Conservation (phyloP, 1,140 invertebrate species). For the Formica exsecta region DNA sequence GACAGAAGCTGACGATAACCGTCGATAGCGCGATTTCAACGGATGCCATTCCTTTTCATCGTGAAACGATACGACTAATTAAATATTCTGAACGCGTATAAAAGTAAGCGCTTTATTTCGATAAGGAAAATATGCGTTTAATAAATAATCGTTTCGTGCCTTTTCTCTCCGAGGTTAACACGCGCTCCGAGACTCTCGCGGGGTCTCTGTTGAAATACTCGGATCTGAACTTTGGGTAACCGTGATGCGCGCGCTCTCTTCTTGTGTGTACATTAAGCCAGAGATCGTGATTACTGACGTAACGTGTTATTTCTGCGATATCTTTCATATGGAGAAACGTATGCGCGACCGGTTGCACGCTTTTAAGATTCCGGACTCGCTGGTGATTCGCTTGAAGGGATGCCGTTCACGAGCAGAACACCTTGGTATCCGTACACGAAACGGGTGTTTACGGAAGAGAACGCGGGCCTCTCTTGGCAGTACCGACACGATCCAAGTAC, state of each 20-base stretch:
- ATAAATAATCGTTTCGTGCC: neutral
- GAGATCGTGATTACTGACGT: constrained; percentile 46
- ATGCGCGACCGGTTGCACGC: constrained; percentile 7
- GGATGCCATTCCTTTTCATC: neutral
- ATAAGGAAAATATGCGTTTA: neutral
- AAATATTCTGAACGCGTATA: no score
- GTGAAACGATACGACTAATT: no score
- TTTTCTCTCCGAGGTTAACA: constrained; percentile 11
- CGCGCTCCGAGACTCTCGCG: neutral
- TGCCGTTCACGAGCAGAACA: neutral
- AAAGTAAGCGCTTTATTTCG: neutral
- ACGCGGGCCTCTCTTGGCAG: neutral
- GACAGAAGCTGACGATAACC: neutral
- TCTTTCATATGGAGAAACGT: constrained; percentile 31
- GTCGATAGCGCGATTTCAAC: neutral
- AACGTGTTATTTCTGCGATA: constrained; percentile 56
- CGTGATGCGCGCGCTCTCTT: neutral
- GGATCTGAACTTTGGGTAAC: constrained; percentile 10
- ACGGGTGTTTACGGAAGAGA: constrained; percentile 21
- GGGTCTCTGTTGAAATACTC: constrained; percentile 12
- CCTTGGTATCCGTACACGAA: neutral
- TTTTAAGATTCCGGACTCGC: constrained; percentile 32
- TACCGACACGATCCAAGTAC: neutral
- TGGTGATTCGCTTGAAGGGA: neutral
- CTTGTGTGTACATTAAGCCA: constrained; percentile 25